Evolutionary conservation across 2,113 vertebrate genomes (phyloP), one percentile per base, ranked within the genome.

Genomic region (Tympanuchus pallidicinctus): DNA sequence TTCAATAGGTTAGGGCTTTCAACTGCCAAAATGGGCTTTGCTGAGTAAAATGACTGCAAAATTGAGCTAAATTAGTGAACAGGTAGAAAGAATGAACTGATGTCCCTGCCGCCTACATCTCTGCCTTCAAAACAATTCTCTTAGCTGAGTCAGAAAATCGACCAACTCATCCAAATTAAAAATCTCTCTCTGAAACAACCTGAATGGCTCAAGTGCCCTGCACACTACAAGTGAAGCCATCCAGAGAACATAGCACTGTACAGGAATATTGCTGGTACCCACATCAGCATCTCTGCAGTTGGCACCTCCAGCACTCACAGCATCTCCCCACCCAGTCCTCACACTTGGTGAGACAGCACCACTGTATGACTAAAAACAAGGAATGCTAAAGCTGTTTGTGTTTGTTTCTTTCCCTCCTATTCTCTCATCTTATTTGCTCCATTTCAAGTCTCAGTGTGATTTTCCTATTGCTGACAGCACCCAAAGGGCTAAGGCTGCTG

Each of bases 61-160:
- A 80, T 74, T 90, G 88, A 88, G 80, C 38, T 45, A 82, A 82
- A 18, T 56, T 84, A 88, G 90, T 80, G 30, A 96, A 76, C 45
- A 60, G 9, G 25, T 57, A 69, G 12, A 74, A 74, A 80, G 54
- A 75, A 76, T 22, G 5, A 91, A 59, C 10, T 22, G 18, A 2
- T 56, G 32, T 7, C 27, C 63, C 48, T 70, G 11, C 36, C 61
- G 14, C 50, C 27, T 45, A 34, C 2, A 6, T 24, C 10, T 42
- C 57, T 25, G 25, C 48, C 57, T 32, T 47, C 17, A 18, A 34
- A 40, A 40, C 45, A 63, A 42, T 4, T 5, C 27, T 84, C 56
- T 32, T 10, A 56, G 19, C 24, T 36, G 22, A 69, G 12, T 45
- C 11, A 61, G 32, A 70, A 76, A 73, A 63, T n/a, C 8, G 5